phyloP scores from a whole-genome alignment of 2,797 vertebrate genomes.

The Enoplosus armatus region DNA sequence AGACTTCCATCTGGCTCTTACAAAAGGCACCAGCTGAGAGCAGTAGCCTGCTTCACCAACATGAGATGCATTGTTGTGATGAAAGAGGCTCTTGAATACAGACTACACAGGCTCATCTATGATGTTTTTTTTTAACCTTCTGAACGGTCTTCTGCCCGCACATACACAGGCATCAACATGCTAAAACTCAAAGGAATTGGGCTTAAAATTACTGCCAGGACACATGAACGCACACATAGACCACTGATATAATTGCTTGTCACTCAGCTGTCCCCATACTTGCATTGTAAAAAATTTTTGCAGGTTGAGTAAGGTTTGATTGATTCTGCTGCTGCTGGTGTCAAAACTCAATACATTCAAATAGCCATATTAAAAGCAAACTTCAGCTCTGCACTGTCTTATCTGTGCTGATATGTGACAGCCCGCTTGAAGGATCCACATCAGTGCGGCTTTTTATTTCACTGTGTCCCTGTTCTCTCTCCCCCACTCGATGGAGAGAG shows the following conservation, averaged over 20 bases:
- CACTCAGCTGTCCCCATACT: neutral
- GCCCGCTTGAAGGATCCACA: conserved; percentile 34
- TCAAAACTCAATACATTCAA: conserved; percentile 18
- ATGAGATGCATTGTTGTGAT: conserved; percentile 68
- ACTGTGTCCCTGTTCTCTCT: conserved; percentile 42
- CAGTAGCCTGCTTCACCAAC: conserved; percentile 48
- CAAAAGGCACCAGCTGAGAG: conserved; percentile 59
- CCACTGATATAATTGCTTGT: conserved; percentile 19
- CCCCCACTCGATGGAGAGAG: conserved; percentile 51
- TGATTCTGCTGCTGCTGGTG: conserved; percentile 1
- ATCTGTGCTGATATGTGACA: conserved; percentile 31
- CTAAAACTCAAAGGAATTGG: conserved; percentile 7
- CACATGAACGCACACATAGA: conserved; percentile 12
- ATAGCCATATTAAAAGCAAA: conserved; percentile 26
- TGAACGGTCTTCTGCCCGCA: conserved; percentile 12
- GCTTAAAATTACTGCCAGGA: neutral
- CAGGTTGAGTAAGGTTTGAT: conserved; percentile 22
- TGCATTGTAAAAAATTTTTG: conserved; percentile 5
- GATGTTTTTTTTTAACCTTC: conserved; percentile 16
- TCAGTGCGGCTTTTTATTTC: conserved; percentile 54
- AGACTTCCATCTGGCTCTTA: conserved; percentile 63
- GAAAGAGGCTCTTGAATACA: conserved; percentile 51
- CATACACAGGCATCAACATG: conserved; percentile 5
- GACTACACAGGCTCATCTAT: conserved; percentile 24
- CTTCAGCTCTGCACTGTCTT: conserved; percentile 8